These are phyloP conservation scores for Timandra comae DNA, from an alignment of 2,888 invertebrate species.

Conservation along the genomic window DNA sequence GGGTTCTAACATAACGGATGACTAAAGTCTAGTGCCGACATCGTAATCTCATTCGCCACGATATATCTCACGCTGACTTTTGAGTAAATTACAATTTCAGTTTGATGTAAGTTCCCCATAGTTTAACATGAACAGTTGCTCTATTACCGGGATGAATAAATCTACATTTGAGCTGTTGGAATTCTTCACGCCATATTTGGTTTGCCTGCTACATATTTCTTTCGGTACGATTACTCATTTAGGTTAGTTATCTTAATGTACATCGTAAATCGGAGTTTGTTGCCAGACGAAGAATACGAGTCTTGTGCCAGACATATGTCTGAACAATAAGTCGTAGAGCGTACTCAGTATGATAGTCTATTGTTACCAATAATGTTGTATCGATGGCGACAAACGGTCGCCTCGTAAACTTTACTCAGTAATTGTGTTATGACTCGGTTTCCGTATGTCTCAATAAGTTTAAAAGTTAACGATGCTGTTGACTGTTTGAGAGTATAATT, in stretches of 20 bases:
- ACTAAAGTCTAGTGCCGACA: conserved; percentile 11
- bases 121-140: conserved; percentile 12
- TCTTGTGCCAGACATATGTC: conserved; percentile 18
- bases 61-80: conserved; percentile 8
- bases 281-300: conserved; percentile 20
- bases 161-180: too few species aligned
- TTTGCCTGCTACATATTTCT: too few species aligned
- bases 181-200: too few species aligned
- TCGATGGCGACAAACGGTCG: conserved; percentile 29
- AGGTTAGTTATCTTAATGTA: conserved; percentile 27
- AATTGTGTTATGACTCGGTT: conserved; percentile 27
- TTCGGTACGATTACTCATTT: too few species aligned
- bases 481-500: conserved; percentile 3
- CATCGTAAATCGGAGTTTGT: conserved; percentile 28
- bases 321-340: conserved; percentile 42
- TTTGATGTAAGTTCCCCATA: conserved; percentile 8
- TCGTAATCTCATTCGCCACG: conserved; percentile 22
- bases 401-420: conserved; percentile 29
- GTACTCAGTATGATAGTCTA: conserved; percentile 41
- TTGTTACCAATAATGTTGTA: conserved; percentile 35
- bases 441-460: conserved; percentile 19
- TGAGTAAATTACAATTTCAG: conserved; percentile 11
- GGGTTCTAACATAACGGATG: conserved; percentile 8
- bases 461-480: conserved; percentile 8
- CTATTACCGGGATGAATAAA: too few species aligned